Base-by-base conservation (phyloP, 2,797 vertebrate genomes). In the Sebastolobus alascanus region DNA sequence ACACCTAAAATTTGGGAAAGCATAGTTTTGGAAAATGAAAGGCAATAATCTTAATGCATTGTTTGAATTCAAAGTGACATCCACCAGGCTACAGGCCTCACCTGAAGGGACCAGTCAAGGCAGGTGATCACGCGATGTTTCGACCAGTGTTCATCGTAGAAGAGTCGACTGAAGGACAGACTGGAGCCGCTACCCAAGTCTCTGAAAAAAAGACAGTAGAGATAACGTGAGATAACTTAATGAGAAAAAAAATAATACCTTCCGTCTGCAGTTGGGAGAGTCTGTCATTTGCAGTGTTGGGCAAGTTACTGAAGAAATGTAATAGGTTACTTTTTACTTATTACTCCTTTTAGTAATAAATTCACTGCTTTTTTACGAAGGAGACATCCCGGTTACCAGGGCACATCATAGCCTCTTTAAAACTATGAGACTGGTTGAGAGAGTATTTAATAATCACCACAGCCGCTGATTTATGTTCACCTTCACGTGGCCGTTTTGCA, bases 71-170 rank as follows among this genome's bases (percentile, higher is more conserved):
- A 40, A 54, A 66, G 43, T 35, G 8, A 77, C 31, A 60, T 3
- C 56, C 73, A 64, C 25, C 78, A 40, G 8, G 25, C 25, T 54
- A 78, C 68, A 55, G 77, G 75, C 16, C 85, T 95, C 95, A 99
- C 98, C 97, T 99, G 98, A 88, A 96, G 96, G 82, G 97, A 99
- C 98, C 98, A 99, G 89, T 99, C 98, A 75, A 99, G 97, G 84
- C 97, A 99, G 81, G 98, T 99, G 92, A 99, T 97, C 0, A 99
- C 98, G 6, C 98, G 97, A 87, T 99, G 98, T 89, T 99, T 99
- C 7, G 98, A 98, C 98, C 98, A 99, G 92, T 97, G 98, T 68
- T 99, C 98, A 83, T 99, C 98, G 27, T 98, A 99, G 93, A 99
- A 99, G 5, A 99, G 96, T 55, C 98, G 94, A 82, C 95, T 97